phyloP scores from a whole-genome alignment of 2,888 invertebrate species.

The Eristalis arbustorum region DNA sequence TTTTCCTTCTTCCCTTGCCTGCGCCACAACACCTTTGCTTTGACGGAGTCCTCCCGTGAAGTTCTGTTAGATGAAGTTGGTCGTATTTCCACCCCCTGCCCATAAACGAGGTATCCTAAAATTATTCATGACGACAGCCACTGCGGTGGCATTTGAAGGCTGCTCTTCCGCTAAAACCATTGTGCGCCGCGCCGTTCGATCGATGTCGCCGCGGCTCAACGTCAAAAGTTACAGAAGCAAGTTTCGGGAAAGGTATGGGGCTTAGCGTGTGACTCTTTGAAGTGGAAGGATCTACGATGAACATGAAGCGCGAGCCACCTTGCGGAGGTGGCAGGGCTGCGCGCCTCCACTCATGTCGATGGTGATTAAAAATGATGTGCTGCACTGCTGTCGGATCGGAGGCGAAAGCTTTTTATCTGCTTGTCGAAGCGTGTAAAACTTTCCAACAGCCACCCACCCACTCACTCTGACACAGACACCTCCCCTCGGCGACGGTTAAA shows the following conservation, averaged over 20 bases:
- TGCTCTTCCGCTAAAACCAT: constrained; percentile 20
- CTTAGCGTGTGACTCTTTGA: constrained; percentile 43
- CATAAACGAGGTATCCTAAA: background rate
- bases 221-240: background rate
- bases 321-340: background rate
- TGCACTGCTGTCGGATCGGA: constrained; percentile 3
- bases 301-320: background rate
- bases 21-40: background rate
- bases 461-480: background rate
- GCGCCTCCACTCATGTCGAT: constrained; percentile 15
- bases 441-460: no score
- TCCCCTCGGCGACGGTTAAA: background rate
- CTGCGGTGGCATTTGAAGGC: constrained; percentile 12
- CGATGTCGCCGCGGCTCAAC: constrained; percentile 1
- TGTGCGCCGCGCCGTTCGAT: constrained; percentile 20
- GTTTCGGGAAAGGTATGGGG: background rate
- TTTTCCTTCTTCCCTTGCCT: constrained; percentile 13
- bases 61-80: background rate
- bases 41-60: background rate
- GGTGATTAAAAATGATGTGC: constrained; percentile 54
- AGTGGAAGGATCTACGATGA: constrained; percentile 55
- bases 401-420: constrained; percentile 40
- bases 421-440: constrained; percentile 35
- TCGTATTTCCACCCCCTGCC: background rate
- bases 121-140: constrained; percentile 39